Conservation (phyloP, 2,888 invertebrate species). For the Diarsia dahlii region DNA sequence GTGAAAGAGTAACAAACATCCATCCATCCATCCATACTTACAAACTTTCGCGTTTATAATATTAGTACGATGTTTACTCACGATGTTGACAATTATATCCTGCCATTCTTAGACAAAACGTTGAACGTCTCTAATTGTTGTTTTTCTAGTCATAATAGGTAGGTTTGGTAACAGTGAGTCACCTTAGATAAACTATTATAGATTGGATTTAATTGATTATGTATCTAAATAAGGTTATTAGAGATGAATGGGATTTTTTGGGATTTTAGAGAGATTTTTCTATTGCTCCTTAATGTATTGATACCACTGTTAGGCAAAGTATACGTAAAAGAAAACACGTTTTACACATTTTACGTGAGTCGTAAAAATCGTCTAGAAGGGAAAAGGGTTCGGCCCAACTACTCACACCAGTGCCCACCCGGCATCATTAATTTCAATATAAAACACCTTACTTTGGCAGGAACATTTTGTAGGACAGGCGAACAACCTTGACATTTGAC, state of each 20-base stretch:
- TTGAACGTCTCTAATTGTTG: too few species aligned
- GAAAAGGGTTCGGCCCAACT: slow-evolving; percentile 52
- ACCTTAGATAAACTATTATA: neutral
- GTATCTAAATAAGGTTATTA: neutral
- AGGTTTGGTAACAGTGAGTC: neutral
- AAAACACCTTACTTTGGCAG: slow-evolving; percentile 43
- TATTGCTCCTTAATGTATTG: neutral
- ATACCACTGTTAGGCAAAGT: neutral
- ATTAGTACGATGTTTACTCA: neutral
- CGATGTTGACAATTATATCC: neutral
- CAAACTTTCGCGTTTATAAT: too few species aligned
- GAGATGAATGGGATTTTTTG: neutral
- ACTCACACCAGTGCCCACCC: slow-evolving; percentile 20
- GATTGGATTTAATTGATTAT: neutral
- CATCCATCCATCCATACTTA: too few species aligned
- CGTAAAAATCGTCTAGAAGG: slow-evolving; percentile 47
- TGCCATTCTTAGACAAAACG: neutral
- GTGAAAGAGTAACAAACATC: too few species aligned
- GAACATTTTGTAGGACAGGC: slow-evolving; percentile 21
- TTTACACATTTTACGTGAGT: slow-evolving; percentile 33
- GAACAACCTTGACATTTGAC: slow-evolving; percentile 31
- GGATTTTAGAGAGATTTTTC: neutral
- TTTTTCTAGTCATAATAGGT: neutral
- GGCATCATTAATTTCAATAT: slow-evolving; percentile 64
- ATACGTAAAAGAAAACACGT: slow-evolving; percentile 33